Percentiles rank a stretch among this genome's conserved stretches.
phyloP scores from a whole-genome alignment of 2,797 vertebrate species.

The Calcarius lapponicus region DNA sequence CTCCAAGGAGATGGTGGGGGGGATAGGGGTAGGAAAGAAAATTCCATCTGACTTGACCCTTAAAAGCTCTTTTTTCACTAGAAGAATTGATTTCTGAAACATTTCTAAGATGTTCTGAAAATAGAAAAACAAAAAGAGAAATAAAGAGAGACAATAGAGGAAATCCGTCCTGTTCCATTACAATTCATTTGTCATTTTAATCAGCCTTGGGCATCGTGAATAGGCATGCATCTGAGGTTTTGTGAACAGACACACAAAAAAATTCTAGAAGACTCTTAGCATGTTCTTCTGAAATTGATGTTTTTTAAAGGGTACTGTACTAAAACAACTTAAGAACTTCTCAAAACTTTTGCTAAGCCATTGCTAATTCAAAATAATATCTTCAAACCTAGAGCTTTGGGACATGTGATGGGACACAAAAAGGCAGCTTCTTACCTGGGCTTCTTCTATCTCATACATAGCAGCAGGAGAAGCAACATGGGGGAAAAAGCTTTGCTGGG shows the following conservation, averaged over 20 bases:
- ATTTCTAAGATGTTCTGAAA: neutral
- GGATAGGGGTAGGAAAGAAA: neutral
- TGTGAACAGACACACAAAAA: neutral
- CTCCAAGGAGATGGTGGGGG: fast-evolving
- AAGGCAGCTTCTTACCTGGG: neutral
- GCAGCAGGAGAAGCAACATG: neutral
- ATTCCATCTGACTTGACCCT: neutral
- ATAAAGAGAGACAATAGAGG: neutral
- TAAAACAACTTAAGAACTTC: neutral
- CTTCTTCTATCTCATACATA: neutral
- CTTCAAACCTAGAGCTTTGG: neutral
- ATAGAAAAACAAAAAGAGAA: neutral
- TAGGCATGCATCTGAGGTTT: neutral
- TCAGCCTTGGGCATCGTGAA: neutral
- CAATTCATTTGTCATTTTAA: neutral
- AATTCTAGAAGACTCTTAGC: neutral
- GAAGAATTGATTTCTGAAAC: neutral
- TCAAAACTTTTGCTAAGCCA: neutral
- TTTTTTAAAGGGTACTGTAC: neutral
- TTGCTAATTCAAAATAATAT: neutral
- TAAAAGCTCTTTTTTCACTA: neutral
- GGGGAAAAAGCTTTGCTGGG: neutral
- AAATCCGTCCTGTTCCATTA: neutral
- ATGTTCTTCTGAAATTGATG: neutral
- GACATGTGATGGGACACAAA: neutral